These are phyloP conservation scores for Agriopis leucophaearia DNA, from an alignment of 2,888 invertebrate species.

Conservation along the genomic window DNA sequence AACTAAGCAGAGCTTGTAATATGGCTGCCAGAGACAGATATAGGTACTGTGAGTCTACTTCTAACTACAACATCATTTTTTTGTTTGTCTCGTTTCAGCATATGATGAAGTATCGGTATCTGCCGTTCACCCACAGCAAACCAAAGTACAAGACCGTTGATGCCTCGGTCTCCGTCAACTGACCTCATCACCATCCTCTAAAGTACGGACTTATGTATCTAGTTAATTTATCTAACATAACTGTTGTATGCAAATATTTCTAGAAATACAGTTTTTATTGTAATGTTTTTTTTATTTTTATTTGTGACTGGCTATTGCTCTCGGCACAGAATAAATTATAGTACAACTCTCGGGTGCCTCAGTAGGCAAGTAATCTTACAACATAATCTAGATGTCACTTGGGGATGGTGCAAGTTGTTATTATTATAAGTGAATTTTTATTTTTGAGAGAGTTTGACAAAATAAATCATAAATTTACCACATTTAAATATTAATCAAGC, in stretches of 20 bases:
- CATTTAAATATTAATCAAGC: no score
- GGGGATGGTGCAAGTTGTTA: no score
- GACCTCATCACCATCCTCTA: constrained; percentile 59
- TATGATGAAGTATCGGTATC: constrained; percentile 99
- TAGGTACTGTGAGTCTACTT: not conserved
- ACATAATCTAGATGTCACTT: no score
- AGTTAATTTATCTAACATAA: constrained; percentile 74
- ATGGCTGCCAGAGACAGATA: no score
- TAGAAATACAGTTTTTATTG: constrained; percentile 84
- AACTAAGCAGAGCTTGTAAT: no score
- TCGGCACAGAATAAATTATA: no score
- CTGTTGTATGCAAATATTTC: constrained; percentile 81
- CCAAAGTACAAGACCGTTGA: constrained; percentile 94
- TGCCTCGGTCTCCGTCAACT: constrained; percentile 75
- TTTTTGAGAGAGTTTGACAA: no score
- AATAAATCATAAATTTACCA: no score
- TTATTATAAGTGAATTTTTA: no score
- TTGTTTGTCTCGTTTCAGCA: constrained; percentile 90
- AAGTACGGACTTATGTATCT: constrained; percentile 60
- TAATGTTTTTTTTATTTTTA: constrained; percentile 68
- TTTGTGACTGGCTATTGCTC: not conserved
- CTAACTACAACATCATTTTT: not conserved
- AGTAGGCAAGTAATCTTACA: no score
- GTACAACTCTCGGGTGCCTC: no score
- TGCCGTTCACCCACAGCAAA: constrained; percentile 99